phyloP scores from a whole-genome alignment of 2,797 vertebrate species.

The Sciurus carolinensis region DNA sequence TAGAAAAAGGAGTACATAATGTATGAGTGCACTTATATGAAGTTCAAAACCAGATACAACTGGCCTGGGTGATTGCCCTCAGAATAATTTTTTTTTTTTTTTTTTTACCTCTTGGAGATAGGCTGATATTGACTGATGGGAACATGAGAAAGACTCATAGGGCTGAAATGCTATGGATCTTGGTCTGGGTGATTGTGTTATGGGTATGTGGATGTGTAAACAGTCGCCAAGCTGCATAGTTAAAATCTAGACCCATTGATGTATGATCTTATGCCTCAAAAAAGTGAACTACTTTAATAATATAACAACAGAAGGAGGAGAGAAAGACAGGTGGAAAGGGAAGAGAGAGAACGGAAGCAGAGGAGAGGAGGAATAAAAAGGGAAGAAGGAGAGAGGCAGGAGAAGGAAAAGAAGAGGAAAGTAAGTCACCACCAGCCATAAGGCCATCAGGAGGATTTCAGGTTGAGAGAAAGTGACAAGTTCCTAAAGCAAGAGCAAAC shows the following conservation, averaged over 20 bases:
- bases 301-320: background rate
- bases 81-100: background rate
- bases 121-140: background rate
- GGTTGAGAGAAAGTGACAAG: background rate
- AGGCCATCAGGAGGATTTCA: background rate
- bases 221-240: background rate
- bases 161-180: background rate
- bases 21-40: background rate
- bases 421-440: background rate
- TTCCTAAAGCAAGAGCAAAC: background rate
- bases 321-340: background rate
- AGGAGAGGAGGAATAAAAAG: background rate
- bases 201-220: background rate
- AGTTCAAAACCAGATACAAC: background rate
- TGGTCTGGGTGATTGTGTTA: background rate
- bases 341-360: background rate
- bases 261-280: background rate
- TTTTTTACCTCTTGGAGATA: background rate
- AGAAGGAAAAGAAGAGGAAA: background rate
- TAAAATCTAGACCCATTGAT: background rate
- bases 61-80: background rate
- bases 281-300: constrained; percentile 7
- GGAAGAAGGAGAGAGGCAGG: background rate
- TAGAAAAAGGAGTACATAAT: background rate
- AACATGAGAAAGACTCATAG: background rate